phyloP scores from a whole-genome alignment of 2,113 vertebrate species.

The Leiothrix lutea region DNA sequence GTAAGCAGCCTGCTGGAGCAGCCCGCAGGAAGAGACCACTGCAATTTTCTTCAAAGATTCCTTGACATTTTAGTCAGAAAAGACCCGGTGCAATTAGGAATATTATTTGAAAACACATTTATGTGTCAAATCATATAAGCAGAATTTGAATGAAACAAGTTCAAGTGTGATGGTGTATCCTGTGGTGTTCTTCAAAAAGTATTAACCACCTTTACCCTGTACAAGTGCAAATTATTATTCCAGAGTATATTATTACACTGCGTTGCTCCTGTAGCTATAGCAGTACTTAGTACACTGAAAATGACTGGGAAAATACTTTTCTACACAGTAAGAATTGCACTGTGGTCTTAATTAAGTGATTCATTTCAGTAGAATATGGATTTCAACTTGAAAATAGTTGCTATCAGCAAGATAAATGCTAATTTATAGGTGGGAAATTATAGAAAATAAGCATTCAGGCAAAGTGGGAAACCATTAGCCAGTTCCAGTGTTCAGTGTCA shows the following conservation, averaged over 20 bases:
- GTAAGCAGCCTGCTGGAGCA: too few species aligned
- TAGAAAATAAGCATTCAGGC: conserved; percentile 37
- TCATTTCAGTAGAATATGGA: conserved; percentile 45
- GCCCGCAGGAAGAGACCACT: too few species aligned
- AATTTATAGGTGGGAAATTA: conserved; percentile 32
- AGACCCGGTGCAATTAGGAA: background rate
- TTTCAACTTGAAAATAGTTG: conserved; percentile 38
- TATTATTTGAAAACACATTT: background rate
- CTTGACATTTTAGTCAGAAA: background rate
- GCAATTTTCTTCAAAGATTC: background rate
- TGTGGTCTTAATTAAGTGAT: conserved; percentile 52
- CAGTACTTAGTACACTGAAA: background rate
- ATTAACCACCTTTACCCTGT: background rate
- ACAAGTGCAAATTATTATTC: conserved; percentile 35
- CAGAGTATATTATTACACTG: conserved; percentile 13
- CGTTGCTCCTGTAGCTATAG: background rate
- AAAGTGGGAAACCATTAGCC: conserved; percentile 13
- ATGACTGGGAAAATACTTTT: conserved; percentile 23
- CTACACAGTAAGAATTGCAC: background rate
- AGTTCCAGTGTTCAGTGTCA: background rate
- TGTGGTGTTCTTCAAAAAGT: conserved; percentile 16
- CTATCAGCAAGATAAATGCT: conserved; percentile 47
- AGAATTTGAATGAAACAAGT: background rate
- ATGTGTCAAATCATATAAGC: background rate
- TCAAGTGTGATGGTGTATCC: background rate